These are phyloP conservation scores for Ganaspis sp. DNA, from an alignment of 1,140 invertebrate genomes.

Conservation along the genomic window DNA sequence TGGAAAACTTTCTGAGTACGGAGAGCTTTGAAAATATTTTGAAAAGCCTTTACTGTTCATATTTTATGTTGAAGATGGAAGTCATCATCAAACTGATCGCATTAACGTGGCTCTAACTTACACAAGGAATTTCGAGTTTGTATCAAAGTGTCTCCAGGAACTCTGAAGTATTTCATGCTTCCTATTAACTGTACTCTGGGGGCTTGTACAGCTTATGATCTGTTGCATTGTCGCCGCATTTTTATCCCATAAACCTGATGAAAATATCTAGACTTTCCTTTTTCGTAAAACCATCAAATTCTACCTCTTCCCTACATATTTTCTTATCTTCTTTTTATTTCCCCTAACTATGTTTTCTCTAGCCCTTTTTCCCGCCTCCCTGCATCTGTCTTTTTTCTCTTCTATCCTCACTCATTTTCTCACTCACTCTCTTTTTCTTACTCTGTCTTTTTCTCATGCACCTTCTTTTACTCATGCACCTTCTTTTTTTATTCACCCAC, in stretches of 20 bases:
- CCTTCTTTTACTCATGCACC: too few species aligned
- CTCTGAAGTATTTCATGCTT: not conserved
- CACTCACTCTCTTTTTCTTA: too few species aligned
- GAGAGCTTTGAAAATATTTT: not conserved
- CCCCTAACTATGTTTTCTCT: too few species aligned
- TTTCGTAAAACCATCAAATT: not conserved
- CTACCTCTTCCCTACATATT: not conserved
- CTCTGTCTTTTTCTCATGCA: too few species aligned
- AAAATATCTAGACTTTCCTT: not conserved
- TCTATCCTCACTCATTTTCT: too few species aligned
- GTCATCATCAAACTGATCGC: not conserved
- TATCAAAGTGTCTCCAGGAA: not conserved
- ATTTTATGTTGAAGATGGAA: not conserved
- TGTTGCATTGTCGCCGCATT: conserved; percentile 8
- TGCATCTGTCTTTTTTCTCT: too few species aligned
- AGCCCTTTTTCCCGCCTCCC: not conserved
- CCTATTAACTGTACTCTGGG: not conserved
- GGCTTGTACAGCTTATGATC: not conserved
- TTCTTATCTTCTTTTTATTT: not conserved
- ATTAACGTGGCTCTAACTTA: not conserved
- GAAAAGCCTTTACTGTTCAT: not conserved
- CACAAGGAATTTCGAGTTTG: not conserved
- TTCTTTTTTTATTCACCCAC: too few species aligned
- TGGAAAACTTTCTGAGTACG: not conserved
- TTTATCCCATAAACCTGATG: not conserved